phyloP scores from a whole-genome alignment of 2,797 vertebrate genomes.

The Lagorchestes hirsutus region DNA sequence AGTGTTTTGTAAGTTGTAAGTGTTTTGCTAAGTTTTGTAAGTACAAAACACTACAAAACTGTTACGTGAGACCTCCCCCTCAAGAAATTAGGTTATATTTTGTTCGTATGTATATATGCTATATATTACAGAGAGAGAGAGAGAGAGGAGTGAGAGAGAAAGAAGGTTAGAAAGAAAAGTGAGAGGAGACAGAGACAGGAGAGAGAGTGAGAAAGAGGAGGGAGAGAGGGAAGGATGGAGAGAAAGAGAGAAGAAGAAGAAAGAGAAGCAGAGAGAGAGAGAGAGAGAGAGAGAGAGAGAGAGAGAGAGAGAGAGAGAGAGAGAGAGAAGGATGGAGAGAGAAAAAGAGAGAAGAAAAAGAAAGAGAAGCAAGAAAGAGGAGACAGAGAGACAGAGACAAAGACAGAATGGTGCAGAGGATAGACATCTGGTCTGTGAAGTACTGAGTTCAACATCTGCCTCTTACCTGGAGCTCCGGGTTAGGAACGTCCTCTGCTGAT shows the following conservation, averaged over 20 bases:
- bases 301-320: too few species aligned
- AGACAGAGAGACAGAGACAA: too few species aligned
- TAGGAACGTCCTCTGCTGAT: neutral
- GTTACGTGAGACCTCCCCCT: too few species aligned
- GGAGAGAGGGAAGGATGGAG: neutral
- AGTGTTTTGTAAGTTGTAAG: neutral
- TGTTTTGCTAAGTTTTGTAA: neutral
- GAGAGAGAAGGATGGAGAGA: too few species aligned
- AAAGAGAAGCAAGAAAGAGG: too few species aligned
- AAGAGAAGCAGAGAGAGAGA: neutral
- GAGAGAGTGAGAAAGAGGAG: neutral
- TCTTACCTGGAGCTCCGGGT: too few species aligned
- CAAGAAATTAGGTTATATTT: neutral
- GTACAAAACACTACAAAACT: neutral
- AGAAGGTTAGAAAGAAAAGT: too few species aligned
- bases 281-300: too few species aligned
- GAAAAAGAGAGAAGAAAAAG: neutral
- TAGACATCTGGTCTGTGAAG: too few species aligned
- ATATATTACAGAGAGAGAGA: neutral
- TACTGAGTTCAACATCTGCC: too few species aligned
- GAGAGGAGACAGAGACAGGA: neutral
- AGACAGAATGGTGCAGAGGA: too few species aligned
- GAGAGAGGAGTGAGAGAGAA: neutral
- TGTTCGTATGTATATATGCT: neutral
- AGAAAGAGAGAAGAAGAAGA: neutral